Evolutionary conservation across 2,888 invertebrate genomes (phyloP).

Genomic region (Nomada fabriciana): DNA sequence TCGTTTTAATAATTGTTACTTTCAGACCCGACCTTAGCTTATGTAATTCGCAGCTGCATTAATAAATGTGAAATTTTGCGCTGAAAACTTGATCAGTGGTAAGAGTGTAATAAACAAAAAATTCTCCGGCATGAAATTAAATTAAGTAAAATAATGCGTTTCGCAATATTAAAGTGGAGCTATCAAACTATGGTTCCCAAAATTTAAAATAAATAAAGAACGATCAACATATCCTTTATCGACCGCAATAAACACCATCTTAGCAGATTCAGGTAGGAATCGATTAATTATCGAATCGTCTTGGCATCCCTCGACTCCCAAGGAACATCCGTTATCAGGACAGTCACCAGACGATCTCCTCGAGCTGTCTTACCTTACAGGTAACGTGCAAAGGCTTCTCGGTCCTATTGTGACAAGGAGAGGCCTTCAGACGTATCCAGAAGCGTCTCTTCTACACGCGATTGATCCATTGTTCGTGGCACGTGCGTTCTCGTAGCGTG

Average conservation of each 20-base stretch:
- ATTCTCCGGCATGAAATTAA: too few relatives aligned
- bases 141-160: too few relatives aligned
- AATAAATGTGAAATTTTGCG: too few relatives aligned
- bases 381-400: slow-evolving; percentile 4
- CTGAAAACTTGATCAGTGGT: too few relatives aligned
- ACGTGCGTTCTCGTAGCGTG: slow-evolving; percentile 55
- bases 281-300: neutral
- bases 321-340: slow-evolving; percentile 27
- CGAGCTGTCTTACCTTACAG: slow-evolving; percentile 13
- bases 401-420: slow-evolving; percentile 36
- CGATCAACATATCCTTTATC: too few relatives aligned
- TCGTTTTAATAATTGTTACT: neutral
- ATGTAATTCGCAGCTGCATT: too few relatives aligned
- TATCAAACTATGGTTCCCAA: too few relatives aligned
- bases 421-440: slow-evolving; percentile 27
- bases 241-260: too few relatives aligned
- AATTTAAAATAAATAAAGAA: too few relatives aligned
- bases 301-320: neutral
- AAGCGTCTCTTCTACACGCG: slow-evolving; percentile 31
- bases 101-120: too few relatives aligned
- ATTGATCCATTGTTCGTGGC: slow-evolving; percentile 65
- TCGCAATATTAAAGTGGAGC: too few relatives aligned
- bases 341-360: neutral
- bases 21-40: too few relatives aligned
- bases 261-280: neutral